Conservation (phyloP, 2,113 vertebrate species). For the Odontophorus gujanensis region DNA sequence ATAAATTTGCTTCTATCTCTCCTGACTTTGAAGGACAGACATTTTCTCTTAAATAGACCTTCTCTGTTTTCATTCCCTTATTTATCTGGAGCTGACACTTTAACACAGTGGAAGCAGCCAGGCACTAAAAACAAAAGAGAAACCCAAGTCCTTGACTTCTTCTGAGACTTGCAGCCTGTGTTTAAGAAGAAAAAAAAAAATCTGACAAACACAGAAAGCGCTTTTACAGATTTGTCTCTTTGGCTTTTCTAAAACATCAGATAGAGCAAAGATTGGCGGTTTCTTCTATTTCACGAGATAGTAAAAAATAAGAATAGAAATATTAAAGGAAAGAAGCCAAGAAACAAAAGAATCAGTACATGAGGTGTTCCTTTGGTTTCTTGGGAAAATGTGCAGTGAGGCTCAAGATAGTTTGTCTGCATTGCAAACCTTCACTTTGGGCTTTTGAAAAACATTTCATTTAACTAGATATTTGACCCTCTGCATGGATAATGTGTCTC, state of each 20-base stretch:
- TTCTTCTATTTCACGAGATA: slow-evolving; percentile 8
- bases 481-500: background rate
- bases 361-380: background rate
- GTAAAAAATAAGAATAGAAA: background rate
- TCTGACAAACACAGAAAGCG: background rate
- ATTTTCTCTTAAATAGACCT: slow-evolving; percentile 58
- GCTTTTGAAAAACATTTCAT: slow-evolving; percentile 42
- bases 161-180: slow-evolving; percentile 39
- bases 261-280: slow-evolving; percentile 26
- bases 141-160: slow-evolving; percentile 65
- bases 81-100: slow-evolving; percentile 59
- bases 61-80: slow-evolving; percentile 62
- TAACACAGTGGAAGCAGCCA: slow-evolving; percentile 48
- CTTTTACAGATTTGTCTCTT: slow-evolving; percentile 39
- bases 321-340: background rate
- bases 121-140: slow-evolving; percentile 62
- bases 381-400: slow-evolving; percentile 5
- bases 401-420: background rate
- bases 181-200: slow-evolving; percentile 38
- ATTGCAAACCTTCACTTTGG: background rate
- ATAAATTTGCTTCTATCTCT: slow-evolving; percentile 53
- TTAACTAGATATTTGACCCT: slow-evolving; percentile 41
- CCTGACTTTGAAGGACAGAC: slow-evolving; percentile 51
- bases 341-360: background rate
- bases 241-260: slow-evolving; percentile 36